Conservation (phyloP, 2,113 vertebrate genomes). For the Solenodon paradoxus region DNA sequence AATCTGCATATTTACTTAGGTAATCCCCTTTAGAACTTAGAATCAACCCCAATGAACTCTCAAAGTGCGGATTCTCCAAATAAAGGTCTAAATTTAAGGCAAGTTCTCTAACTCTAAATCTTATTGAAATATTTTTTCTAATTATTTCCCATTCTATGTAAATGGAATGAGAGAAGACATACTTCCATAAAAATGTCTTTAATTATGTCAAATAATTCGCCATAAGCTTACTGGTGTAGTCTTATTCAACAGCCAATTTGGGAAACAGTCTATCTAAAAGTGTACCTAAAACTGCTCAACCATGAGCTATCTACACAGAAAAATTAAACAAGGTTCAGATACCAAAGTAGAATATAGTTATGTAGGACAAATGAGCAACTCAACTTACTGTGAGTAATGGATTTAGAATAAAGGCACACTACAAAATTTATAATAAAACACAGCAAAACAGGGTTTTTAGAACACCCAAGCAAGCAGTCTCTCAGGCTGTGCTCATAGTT, state of each 20-base stretch:
- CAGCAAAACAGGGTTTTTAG: background rate
- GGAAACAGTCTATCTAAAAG: background rate
- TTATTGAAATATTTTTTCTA: background rate
- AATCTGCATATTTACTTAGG: background rate
- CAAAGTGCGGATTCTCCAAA: background rate
- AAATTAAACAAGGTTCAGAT: background rate
- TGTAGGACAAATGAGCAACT: background rate
- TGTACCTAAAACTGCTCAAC: too few species aligned
- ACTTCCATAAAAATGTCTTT: background rate
- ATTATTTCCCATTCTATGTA: background rate
- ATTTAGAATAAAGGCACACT: background rate
- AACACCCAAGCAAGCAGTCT: background rate
- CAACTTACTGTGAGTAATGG: background rate
- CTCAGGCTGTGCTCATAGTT: background rate
- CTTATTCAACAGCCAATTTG: background rate
- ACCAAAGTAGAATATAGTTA: background rate
- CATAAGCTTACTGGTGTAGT: background rate
- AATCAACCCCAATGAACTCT: background rate
- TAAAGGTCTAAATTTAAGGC: background rate
- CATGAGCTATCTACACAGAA: background rate
- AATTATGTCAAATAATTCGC: background rate
- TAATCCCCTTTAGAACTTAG: background rate
- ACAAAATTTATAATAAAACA: background rate
- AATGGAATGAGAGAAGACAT: background rate
- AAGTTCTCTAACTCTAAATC: background rate